Base-by-base conservation (phyloP, 2,888 invertebrate genomes). In the Clusia tigrina region DNA sequence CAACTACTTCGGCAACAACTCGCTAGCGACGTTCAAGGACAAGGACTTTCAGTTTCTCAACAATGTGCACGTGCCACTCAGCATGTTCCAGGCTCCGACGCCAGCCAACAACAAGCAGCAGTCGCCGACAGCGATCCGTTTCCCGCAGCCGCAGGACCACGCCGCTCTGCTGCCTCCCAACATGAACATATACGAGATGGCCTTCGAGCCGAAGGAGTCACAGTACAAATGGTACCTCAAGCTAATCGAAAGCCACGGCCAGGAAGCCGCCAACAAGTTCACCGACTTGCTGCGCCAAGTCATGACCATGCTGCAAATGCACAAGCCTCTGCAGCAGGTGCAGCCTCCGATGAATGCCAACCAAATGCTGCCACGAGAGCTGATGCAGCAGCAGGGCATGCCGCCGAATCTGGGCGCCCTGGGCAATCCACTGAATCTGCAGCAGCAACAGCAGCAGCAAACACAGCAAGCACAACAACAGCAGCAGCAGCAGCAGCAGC, bases 201-300 rank as follows among this genome's bases (percentile, higher is more conserved):
- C 87, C 1, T 79, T 85, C 64, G 87, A 87, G 67, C 85, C 87
- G 24, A 85, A 85, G 70, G 84, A 84, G 64, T 82, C 83, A 67
- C 86, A 86, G 71, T 80, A 85, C 55, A 85, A 86, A 67, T 88
- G 88, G 88, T 88, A 86, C 70, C 79, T 86, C 22, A 87, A 87
- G 67, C 77, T 88, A 24, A 74, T 86, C 26, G 86, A 87, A 63
- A 84, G 84, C 1, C 84, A 85, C 57, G 88, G 88, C 0, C 80
- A 85, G 42, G 87, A 88, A 58, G 86, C 86, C 1, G 88, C 88
- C 1, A 86, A 85, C 67, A 87, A 87, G 74, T 88, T 87, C 69
- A 85, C 84, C 2, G 83, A 85, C 56, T 76, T 85, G 64, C 66
- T 85, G 37, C 76, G 81, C 9, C 83, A 84, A 64, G 81, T 82